phyloP scores from a whole-genome alignment of 2,888 invertebrate species.

The Brachynemurus nebulosus region DNA sequence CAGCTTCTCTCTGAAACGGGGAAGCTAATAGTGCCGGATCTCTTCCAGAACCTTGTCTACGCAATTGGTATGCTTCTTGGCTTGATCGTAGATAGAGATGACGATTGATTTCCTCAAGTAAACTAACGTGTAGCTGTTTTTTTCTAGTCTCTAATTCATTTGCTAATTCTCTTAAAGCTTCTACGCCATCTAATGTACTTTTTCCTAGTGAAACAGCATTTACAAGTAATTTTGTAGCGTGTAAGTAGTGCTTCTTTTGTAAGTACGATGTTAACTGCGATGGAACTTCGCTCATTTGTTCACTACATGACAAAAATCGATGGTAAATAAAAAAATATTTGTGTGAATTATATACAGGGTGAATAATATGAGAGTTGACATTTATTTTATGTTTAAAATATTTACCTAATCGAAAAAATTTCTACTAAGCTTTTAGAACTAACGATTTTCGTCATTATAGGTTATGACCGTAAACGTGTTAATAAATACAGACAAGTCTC shows the following conservation, averaged over 20 bases:
- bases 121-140: constrained; percentile 51
- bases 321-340: too few species aligned
- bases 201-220: constrained; percentile 53
- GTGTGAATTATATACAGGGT: too few species aligned
- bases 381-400: too few species aligned
- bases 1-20: constrained; percentile 43
- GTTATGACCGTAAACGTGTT: too few species aligned
- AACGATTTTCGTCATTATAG: too few species aligned
- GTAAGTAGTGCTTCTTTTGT: constrained; percentile 64
- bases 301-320: too few species aligned
- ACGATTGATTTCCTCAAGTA: constrained; percentile 55
- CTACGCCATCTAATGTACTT: constrained; percentile 64
- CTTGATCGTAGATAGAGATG: constrained; percentile 47
- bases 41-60: constrained; percentile 46
- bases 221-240: constrained; percentile 69
- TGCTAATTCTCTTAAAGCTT: constrained; percentile 68
- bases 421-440: too few species aligned
- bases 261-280: constrained; percentile 49
- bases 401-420: too few species aligned
- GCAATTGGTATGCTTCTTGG: constrained; percentile 32
- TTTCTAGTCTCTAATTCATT: constrained; percentile 55
- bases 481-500: too few species aligned
- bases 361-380: too few species aligned
- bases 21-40: constrained; percentile 32
- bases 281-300: constrained; percentile 60